Conservation (phyloP, 2,888 invertebrate genomes). For the Leucania comma region DNA sequence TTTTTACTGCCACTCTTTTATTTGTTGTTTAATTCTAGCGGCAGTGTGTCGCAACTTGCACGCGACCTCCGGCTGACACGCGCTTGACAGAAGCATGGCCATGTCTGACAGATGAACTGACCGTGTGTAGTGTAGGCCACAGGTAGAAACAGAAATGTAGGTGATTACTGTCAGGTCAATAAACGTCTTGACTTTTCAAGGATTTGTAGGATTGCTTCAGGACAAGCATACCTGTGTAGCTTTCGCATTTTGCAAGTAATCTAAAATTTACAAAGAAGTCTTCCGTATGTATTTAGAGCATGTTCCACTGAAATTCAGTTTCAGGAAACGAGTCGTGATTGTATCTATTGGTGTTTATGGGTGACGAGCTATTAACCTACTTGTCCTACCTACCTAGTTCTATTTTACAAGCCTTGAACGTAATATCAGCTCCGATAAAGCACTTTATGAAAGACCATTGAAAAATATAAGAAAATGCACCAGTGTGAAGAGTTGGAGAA, state of each 20-base stretch:
- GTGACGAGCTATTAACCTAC: conserved; percentile 21
- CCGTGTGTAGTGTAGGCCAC: conserved; percentile 38
- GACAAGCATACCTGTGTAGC: too few species aligned
- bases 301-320: conserved; percentile 19
- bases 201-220: background rate
- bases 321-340: conserved; percentile 17
- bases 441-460: background rate
- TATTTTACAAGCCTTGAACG: background rate
- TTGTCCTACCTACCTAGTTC: background rate
- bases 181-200: background rate
- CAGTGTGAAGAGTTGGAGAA: background rate
- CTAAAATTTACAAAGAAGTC: conserved; percentile 3
- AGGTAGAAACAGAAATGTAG: background rate
- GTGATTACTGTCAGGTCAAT: background rate
- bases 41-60: conserved; percentile 64
- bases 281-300: conserved; percentile 5
- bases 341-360: conserved; percentile 29
- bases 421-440: background rate
- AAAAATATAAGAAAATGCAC: background rate
- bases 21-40: conserved; percentile 56
- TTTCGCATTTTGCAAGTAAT: conserved; percentile 2
- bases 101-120: conserved; percentile 63
- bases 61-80: conserved; percentile 61
- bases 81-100: conserved; percentile 68
- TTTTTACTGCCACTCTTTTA: conserved; percentile 13